Percentiles rank a stretch among this genome's conserved stretches.
These are phyloP conservation scores for Urocitellus parryii DNA, from an alignment of 2,113 vertebrate species.

Conservation along the genomic window DNA sequence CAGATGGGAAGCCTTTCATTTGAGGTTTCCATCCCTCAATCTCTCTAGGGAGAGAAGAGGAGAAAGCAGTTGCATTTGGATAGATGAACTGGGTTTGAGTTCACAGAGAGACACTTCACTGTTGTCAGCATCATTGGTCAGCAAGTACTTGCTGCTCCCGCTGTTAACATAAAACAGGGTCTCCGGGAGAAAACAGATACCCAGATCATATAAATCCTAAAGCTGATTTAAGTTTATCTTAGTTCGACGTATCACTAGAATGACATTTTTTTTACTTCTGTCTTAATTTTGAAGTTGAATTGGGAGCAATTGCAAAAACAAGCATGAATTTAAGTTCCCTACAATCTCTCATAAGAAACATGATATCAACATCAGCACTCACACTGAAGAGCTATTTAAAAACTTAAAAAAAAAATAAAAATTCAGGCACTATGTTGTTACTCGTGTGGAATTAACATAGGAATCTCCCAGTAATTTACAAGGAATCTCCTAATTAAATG, in stretches of 20 bases:
- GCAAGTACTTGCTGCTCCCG: neutral
- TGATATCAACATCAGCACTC: neutral
- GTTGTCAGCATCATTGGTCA: neutral
- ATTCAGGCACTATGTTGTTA: neutral
- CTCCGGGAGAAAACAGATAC: conserved; percentile 20
- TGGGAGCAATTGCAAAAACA: conserved; percentile 42
- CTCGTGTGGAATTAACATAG: neutral
- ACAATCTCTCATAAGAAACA: neutral
- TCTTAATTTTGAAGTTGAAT: conserved; percentile 58
- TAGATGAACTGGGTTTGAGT: neutral
- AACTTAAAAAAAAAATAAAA: neutral
- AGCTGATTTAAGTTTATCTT: conserved; percentile 38
- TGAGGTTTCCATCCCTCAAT: neutral
- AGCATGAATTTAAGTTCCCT: conserved; percentile 31
- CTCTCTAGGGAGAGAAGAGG: neutral
- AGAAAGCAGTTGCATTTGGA: neutral
- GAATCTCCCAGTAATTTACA: neutral
- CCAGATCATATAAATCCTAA: neutral
- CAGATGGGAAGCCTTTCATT: neutral
- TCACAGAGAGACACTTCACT: conserved; percentile 29
- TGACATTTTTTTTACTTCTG: conserved; percentile 28
- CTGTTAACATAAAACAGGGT: neutral
- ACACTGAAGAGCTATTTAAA: neutral
- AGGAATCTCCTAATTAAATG: neutral
- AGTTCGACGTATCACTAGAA: conserved; percentile 1